Evolutionary conservation across 2,888 invertebrate genomes (phyloP).

Genomic region (Sipunculus nudus): DNA sequence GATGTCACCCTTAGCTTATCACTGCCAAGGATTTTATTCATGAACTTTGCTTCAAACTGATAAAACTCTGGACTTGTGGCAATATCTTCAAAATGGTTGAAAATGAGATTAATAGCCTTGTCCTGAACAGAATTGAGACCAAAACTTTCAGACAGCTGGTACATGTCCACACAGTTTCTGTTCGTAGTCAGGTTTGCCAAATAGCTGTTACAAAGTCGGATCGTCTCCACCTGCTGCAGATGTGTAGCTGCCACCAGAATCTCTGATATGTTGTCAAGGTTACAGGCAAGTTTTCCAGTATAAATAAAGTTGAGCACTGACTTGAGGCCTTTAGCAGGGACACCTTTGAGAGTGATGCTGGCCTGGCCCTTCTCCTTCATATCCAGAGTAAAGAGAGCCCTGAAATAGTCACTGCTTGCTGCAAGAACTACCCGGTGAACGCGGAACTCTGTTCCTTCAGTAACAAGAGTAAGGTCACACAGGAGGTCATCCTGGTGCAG

Average conservation of each 20-base stretch:
- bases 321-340: slow-evolving; percentile 24
- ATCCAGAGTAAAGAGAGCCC: slow-evolving; percentile 25
- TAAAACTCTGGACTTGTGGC: slow-evolving; percentile 7
- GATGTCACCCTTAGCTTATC: slow-evolving; percentile 6
- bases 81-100: slow-evolving; percentile 23
- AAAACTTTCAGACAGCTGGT: slow-evolving; percentile 21
- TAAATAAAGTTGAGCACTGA: slow-evolving; percentile 28
- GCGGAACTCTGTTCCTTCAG: slow-evolving; percentile 14
- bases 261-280: slow-evolving; percentile 26
- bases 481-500: slow-evolving; percentile 17
- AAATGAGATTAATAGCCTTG: slow-evolving; percentile 14
- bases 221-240: slow-evolving; percentile 26
- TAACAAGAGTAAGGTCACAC: slow-evolving; percentile 25
- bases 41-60: slow-evolving; percentile 4
- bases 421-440: slow-evolving; percentile 33
- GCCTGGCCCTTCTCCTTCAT: slow-evolving; percentile 25
- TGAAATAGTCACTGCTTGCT: slow-evolving; percentile 33
- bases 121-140: slow-evolving; percentile 7
- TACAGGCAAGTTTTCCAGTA: slow-evolving; percentile 25
- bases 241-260: slow-evolving; percentile 36
- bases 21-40: slow-evolving; percentile 9
- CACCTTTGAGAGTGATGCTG: slow-evolving; percentile 18
- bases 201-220: slow-evolving; percentile 15
- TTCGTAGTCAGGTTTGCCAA: slow-evolving; percentile 8
- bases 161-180: slow-evolving; percentile 23